Conservation (phyloP, 2,888 invertebrate species). For the Spatulosminthurus flaviceps region DNA sequence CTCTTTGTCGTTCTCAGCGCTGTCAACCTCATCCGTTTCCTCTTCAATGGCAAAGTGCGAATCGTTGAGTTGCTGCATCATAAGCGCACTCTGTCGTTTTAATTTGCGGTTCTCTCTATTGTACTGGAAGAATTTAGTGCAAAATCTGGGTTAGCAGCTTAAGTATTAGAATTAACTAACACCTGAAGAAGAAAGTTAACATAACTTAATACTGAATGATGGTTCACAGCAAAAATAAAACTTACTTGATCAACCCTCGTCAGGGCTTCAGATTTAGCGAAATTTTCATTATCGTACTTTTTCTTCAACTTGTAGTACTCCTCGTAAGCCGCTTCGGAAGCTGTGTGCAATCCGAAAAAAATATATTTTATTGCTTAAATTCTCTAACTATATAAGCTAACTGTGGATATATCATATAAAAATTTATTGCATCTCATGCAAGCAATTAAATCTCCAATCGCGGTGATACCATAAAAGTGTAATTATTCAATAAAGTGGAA, state of each 20-base stretch:
- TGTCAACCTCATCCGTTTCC: constrained; percentile 52
- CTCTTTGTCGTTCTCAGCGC: constrained; percentile 59
- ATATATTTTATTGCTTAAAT: too few relatives aligned
- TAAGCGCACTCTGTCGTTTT: constrained; percentile 75
- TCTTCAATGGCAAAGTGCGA: constrained; percentile 49
- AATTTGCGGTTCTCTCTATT: constrained; percentile 79
- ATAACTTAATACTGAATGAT: too few relatives aligned
- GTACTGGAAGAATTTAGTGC: constrained; percentile 70
- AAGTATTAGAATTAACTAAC: too few relatives aligned
- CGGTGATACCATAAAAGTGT: too few relatives aligned
- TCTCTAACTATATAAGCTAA: background rate
- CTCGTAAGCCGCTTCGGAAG: constrained; percentile 77
- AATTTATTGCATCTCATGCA: background rate
- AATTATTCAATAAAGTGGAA: too few relatives aligned
- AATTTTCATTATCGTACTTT: constrained; percentile 78
- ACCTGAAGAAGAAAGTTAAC: too few relatives aligned
- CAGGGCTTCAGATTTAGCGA: constrained; percentile 68
- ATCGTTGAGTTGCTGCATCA: constrained; percentile 68
- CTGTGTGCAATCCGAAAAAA: constrained; percentile 65
- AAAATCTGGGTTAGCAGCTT: too few relatives aligned
- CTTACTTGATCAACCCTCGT: constrained; percentile 61
- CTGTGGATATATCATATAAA: background rate
- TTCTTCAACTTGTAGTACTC: constrained; percentile 80
- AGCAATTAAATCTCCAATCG: too few relatives aligned
- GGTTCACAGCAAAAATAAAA: background rate